Base-by-base conservation (phyloP, 2,797 vertebrate genomes). In the Sciaenops ocellatus region DNA sequence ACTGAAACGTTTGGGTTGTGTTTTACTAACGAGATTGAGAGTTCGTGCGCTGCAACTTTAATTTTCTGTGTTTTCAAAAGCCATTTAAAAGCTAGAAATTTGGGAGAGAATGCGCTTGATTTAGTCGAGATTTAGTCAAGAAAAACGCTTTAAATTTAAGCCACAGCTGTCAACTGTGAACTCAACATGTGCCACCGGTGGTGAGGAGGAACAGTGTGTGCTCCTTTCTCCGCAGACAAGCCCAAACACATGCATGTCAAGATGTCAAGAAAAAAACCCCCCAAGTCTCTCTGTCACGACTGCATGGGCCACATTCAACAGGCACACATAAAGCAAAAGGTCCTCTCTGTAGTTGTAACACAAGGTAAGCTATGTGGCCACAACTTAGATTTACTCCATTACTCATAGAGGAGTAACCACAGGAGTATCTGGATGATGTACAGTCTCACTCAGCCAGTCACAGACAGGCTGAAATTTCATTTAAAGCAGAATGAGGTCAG, bases 221-320 rank as follows among this genome's bases (percentile, higher is more conserved):
- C 68, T 82, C 4, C 63, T 51, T 9, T 18, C 63, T 72, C 20
- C 47, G 42, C 18, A 76, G 85, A 77, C 86, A 91, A 84, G 90
- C 61, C 87, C 76, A 79, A 87, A 92, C 84, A 90, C 79, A 90
- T 85, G 82, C 71, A 89, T 73, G 65, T 78, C 77, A 84, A 73
- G 64, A 80, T 77, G 78, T 84, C 66, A 18, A 60, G 65, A 74
- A 38, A 38, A 34, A 34, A 34, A 26, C n/a, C n/a, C n/a, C n/a
- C n/a, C 71, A 73, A 41, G 46, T 68, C 51, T 73, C 59, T 44
- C 34, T 60, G 59, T 79, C 78, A 82, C 67, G 74, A 80, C 80
- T 76, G 63, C 34, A 38, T 38, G 34, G 74, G 72, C 54, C 80
- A 76, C 59, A 71, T 60, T 82, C 80, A 83, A 63, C 76, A 79